Evolutionary conservation across 2,888 invertebrate genomes (phyloP), one percentile per base, ranked within the genome.

Genomic region (Eledona agricola): DNA sequence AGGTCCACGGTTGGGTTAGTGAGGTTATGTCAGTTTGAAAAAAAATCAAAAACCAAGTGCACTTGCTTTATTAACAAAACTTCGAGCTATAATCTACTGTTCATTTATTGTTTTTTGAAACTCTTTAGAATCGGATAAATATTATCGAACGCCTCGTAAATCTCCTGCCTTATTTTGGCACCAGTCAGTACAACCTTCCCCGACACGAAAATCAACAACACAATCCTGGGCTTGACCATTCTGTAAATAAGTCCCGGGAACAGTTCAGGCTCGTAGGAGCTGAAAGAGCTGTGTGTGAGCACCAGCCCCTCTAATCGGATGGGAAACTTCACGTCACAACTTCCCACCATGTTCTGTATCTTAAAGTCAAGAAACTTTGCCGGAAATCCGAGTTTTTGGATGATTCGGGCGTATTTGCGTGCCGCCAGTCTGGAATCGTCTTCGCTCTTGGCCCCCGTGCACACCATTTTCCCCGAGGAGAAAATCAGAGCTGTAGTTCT

Each of bases 281-380:
- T 76, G 73, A 90, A 92, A 74, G 90, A 89, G 57, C 87, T 85
- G 72, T 92, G 92, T 2, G 89, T 89, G n/a, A 90, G 77, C 31
- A 89, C 89, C 22, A 92, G 77, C 17, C 89, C 71, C 55, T 72
- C 72, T 20, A 72, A 76, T 64, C 90, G 81, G 52, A 92, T 91
- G 1, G 91, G 90, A 76, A 93, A 92, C 66, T 89, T 89, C 0
- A 93, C 90, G 71, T 92, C 91, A 77, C 90, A 91, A 66, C 89
- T 90, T 6, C 90, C 91, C 3, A 93, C 90, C 88, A 91, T 90
- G 72, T 91, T 91, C 74, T 90, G 90, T 56, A 91, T 88, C 76
- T 89, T 89, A 72, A 91, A 90, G 67, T 89, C 88, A 43, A 86
- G 74, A 70, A 90, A 90, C 69, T 88, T 88, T 1, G 88, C 88